Evolutionary conservation across 2,888 invertebrate genomes (phyloP), one percentile per base, ranked within the genome.

Genomic region (Vanessa cardui): DNA sequence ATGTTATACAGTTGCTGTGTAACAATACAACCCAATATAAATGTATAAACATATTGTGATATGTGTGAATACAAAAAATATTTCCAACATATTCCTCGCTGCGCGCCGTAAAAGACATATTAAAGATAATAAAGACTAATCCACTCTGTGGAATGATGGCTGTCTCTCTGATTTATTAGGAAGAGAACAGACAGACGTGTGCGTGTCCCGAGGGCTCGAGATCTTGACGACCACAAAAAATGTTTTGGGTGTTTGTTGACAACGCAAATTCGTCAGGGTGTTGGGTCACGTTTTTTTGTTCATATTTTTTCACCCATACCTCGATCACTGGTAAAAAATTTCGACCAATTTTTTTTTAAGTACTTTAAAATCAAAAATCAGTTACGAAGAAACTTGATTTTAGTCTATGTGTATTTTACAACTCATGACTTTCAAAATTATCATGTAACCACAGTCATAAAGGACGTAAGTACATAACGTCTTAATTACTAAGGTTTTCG

Each of bases 161-260:
- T 81, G 80, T 83, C 82, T 76, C 80, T 77, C 82, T 88, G 88
- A 89, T 89, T 89, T 88, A 89, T 90, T 86, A 82, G 81, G 82
- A 85, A 79, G 82, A 70, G 81, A 83, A 83, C 77, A 80, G 86
- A 83, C 85, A 80, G 86, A 83, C 85, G 83, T 84, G 82, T 78
- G 76, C 78, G 79, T 79, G 80, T 80, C 80, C 67, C 70, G 79
- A 87, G 87, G 88, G 86, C 85, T 87, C 77, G 73, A 76, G 79
- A 86, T 86, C 87, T 86, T 86, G 39, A 56, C 87, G 77, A 72
- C 64, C 77, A 69, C 73, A 72, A 85, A 87, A 88, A 88, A 85
- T 78, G 66, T 74, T 78, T 59, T 83, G 89, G 89, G 88, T 89
- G 89, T 86, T 84, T 89, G 89, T 90, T 90, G 90, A 89, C 88